Evolutionary conservation across 2,888 invertebrate species (phyloP).

Genomic region (Thumatha senex): DNA sequence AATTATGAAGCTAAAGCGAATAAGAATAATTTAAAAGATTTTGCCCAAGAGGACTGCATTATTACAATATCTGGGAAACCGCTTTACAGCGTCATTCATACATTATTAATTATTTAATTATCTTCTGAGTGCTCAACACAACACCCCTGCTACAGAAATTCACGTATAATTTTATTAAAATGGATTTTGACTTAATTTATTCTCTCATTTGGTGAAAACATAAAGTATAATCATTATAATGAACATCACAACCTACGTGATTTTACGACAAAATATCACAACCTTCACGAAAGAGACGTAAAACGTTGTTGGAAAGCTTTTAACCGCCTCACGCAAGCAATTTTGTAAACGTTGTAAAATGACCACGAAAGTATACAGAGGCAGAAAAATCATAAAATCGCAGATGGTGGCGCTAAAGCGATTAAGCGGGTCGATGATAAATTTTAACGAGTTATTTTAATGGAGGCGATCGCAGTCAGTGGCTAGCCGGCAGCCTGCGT

Average conservation of each 20-base stretch:
- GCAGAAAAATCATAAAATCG: constrained; percentile 83
- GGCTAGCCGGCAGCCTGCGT: constrained; percentile 75
- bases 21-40: constrained; percentile 80
- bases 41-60: constrained; percentile 79
- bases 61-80: constrained; percentile 78
- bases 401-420: constrained; percentile 83
- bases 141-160: constrained; percentile 68
- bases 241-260: constrained; percentile 25
- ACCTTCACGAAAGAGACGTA: constrained; percentile 36
- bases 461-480: constrained; percentile 82
- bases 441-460: constrained; percentile 84
- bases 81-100: constrained; percentile 79
- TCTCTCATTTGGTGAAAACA: constrained; percentile 52
- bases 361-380: constrained; percentile 78
- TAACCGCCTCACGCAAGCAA: constrained; percentile 64
- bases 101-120: constrained; percentile 83
- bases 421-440: constrained; percentile 84
- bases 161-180: constrained; percentile 70
- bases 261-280: constrained; percentile 34
- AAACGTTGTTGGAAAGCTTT: constrained; percentile 49
- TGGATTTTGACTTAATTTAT: constrained; percentile 57
- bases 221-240: constrained; percentile 50
- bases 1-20: constrained; percentile 68
- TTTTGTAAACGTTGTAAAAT: constrained; percentile 76
- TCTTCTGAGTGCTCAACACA: constrained; percentile 68